Evolutionary conservation across 2,888 invertebrate species (phyloP), one percentile per base, ranked within the genome.

Genomic region (Eugnorisma glareosa): DNA sequence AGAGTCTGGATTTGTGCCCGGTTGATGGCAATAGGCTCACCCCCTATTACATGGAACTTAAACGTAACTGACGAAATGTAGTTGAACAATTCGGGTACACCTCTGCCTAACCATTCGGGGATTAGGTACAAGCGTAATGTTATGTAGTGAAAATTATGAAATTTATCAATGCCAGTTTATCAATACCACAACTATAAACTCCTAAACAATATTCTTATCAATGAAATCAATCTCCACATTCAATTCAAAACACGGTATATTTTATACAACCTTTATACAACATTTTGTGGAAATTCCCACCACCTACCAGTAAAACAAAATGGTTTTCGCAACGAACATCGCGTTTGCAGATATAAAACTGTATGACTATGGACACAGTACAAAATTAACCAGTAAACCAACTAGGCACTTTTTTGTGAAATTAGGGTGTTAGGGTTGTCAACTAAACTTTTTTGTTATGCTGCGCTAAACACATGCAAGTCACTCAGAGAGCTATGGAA

Each of bases 321-420:
- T 70, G 66, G 40, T 73, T 67, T 77, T 67, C 43, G 67, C 76
- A 79, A 37, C 75, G 61, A 69, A 79, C 68, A 79, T 68, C 68
- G 68, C 68, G 73, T 74, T 79, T 43, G 43, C 69, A 37, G 76
- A 77, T 77, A 80, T 78, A 75, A 86, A 82, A 75, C 67, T 75
- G 37, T 81, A 84, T 64, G 40, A 40, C 64, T 64, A 64, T 18
- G 18, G 59, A 18, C 31, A 59, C 59, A 59, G 59, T 59, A 18
- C 59, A 59, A 59, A 59, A 0, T 15, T 59, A 18, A 18, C 18
- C 59, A 59, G 59, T 59, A 10, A 31, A 59, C 8, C 59, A 59
- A 54, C 51, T 51, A 2, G 11, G 51, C 4, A n/a, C 24, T 1
- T 24, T 51, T 48, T 10, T 51, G 24, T 51, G 51, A 24, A 51